phyloP scores from a whole-genome alignment of 2,888 invertebrate species.

The Drepanosiphum platanoidis region DNA sequence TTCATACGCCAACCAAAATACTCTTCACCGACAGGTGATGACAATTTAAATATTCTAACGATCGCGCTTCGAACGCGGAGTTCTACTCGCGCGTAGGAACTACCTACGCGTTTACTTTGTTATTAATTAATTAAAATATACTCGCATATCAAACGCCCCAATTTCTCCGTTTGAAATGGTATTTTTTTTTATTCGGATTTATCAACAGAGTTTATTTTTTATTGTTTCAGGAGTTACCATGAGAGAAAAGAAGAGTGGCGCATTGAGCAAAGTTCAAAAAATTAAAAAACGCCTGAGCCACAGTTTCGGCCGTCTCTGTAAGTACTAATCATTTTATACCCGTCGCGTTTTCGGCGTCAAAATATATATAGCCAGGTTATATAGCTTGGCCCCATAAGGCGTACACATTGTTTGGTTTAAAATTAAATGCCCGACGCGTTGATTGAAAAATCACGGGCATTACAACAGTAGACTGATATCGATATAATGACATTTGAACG shows the following conservation, averaged over 20 bases:
- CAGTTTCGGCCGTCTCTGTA: constrained; percentile 95
- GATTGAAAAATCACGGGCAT: background rate
- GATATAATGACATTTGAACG: constrained; percentile 30
- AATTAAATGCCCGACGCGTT: background rate
- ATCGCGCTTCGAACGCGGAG: background rate
- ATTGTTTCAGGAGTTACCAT: constrained; percentile 63
- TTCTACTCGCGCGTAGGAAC: background rate
- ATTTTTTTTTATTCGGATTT: background rate
- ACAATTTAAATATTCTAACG: background rate
- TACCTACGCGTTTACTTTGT: too few species aligned
- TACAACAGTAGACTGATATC: background rate
- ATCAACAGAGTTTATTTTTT: background rate
- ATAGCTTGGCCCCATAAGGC: too few species aligned
- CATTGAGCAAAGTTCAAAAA: constrained; percentile 92
- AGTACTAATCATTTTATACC: constrained; percentile 70
- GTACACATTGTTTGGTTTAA: background rate
- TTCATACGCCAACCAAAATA: background rate
- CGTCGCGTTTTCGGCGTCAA: background rate
- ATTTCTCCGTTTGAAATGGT: background rate
- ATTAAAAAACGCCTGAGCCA: constrained; percentile 94
- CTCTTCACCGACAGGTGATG: background rate
- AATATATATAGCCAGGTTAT: too few species aligned
- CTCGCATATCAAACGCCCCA: too few species aligned
- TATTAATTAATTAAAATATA: background rate
- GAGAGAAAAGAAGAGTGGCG: constrained; percentile 86